These are phyloP conservation scores for Chrysomallon squamiferum DNA, from an alignment of 1,140 invertebrate genomes.

Conservation along the genomic window DNA sequence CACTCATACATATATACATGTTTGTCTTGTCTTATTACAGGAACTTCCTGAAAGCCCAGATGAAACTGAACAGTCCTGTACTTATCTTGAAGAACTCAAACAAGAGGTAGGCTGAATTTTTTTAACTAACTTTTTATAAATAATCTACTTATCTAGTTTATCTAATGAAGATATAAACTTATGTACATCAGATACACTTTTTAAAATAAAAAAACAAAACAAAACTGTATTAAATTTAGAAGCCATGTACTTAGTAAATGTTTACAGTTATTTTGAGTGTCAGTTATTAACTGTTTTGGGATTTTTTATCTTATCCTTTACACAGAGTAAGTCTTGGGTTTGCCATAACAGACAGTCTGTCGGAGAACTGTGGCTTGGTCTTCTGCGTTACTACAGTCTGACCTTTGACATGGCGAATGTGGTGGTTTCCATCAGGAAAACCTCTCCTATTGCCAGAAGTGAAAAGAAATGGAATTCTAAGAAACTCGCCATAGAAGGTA, in stretches of 20 bases:
- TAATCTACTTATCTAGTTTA: too few relatives aligned
- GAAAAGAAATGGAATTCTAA: constrained; percentile 64
- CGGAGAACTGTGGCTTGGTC: constrained; percentile 63
- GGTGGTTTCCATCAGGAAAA: constrained; percentile 62
- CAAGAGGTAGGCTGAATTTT: constrained; percentile 2
- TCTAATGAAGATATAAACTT: too few relatives aligned
- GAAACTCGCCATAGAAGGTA: constrained; percentile 67
- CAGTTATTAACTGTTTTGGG: too few relatives aligned
- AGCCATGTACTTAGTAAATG: too few relatives aligned
- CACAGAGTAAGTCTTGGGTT: constrained; percentile 29
- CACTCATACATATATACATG: too few relatives aligned
- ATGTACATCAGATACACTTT: too few relatives aligned
- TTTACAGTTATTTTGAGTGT: too few relatives aligned
- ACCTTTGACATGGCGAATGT: constrained; percentile 58
- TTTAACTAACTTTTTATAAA: too few relatives aligned
- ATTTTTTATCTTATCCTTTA: too few relatives aligned
- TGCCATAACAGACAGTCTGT: constrained; percentile 48
- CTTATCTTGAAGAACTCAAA: constrained; percentile 3
- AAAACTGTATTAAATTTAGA: too few relatives aligned
- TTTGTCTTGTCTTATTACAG: constrained; percentile 3
- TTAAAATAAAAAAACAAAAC: too few relatives aligned
- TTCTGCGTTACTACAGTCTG: constrained; percentile 65
- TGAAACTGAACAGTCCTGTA: neutral
- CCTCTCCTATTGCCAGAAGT: constrained; percentile 43
- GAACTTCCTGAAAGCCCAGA: constrained; percentile 14